Base-by-base conservation (phyloP, 2,797 vertebrate species). In the Phrynocephalus forsythii region DNA sequence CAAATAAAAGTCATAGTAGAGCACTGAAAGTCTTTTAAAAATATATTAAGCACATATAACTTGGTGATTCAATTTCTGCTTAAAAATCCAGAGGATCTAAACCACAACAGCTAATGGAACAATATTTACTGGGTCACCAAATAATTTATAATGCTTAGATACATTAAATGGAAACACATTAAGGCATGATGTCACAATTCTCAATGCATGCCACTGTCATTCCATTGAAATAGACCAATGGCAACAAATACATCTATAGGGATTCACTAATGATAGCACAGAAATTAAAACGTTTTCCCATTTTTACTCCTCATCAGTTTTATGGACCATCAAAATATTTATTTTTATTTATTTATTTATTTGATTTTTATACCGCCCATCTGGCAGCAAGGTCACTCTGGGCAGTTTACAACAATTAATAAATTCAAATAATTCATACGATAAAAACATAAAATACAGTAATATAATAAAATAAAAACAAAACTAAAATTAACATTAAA, bases 151-250 rank as follows among this genome's bases (percentile, higher is more conserved):
- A 75, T 18, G 33, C 24, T 75, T 77, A 52, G 66, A 50, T 30
- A 33, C 38, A 22, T 26, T 85, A 86, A 87, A 90, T 13, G 15
- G 71, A 85, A 88, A 81, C 78, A 69, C 83, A 88, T 88, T 85
- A 85, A 77, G 48, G 6, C 75, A 56, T 85, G 83, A 85, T 85
- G 63, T 81, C 71, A 76, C 4, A 22, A n/a, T 44, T n/a, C 78
- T 69, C 52, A 80, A 85, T 75, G 56, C 75, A 44, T 76, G 67
- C 28, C 81, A 26, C 50, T 79, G 18, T 30, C 60, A 7, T 81
- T 75, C 10, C 66, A 38, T 67, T 85, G 16, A 48, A 30, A 73
- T 63, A 38, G 77, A 66, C 76, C 48, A 44, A 79, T 72, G 30
- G 30, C 67, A 81, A 26, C 10, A 68, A 85, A 63, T 71, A 67